Conservation (phyloP, 2,888 invertebrate genomes). For the Platycheirus rosarum region DNA sequence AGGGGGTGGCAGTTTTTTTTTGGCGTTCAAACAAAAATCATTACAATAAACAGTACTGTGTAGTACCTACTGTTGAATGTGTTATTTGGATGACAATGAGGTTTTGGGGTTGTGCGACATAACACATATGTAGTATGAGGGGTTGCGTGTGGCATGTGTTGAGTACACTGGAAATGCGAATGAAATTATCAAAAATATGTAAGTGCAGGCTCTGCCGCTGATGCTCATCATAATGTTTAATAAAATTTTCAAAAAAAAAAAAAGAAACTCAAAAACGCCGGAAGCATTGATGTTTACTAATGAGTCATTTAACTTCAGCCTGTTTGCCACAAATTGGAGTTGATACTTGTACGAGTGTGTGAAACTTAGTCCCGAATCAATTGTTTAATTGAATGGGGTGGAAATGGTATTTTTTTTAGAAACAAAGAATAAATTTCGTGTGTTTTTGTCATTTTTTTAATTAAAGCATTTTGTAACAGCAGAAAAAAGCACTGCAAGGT, state of each 20-base stretch:
- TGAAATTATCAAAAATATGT: slow-evolving; percentile 48
- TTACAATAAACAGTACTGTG: slow-evolving; percentile 9
- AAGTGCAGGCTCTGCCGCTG: slow-evolving; percentile 26
- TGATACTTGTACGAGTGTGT: slow-evolving; percentile 5
- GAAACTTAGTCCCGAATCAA: too few relatives aligned
- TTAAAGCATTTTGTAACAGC: too few relatives aligned
- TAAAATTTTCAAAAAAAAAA: slow-evolving; percentile 25
- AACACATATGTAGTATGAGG: slow-evolving; percentile 17
- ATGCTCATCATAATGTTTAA: background rate
- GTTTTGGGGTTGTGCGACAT: slow-evolving; percentile 58
- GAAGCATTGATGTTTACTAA: slow-evolving; percentile 42
- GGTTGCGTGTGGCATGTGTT: slow-evolving; percentile 56
- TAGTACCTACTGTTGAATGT: slow-evolving; percentile 53
- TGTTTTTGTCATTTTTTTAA: too few relatives aligned
- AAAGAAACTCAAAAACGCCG: slow-evolving; percentile 25
- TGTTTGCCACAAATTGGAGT: slow-evolving; percentile 1
- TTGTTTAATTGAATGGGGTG: too few relatives aligned
- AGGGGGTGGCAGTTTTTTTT: slow-evolving; percentile 41
- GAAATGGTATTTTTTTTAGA: too few relatives aligned
- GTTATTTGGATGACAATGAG: slow-evolving; percentile 66
- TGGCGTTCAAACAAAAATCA: slow-evolving; percentile 13
- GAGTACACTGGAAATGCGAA: slow-evolving; percentile 52
- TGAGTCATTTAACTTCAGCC: slow-evolving; percentile 42
- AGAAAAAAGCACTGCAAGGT: too few relatives aligned
- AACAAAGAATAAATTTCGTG: too few relatives aligned